Percentiles rank a stretch among this genome's conserved stretches.
phyloP scores from a whole-genome alignment of 2,888 invertebrate species.

The Polyommatus icarus region DNA sequence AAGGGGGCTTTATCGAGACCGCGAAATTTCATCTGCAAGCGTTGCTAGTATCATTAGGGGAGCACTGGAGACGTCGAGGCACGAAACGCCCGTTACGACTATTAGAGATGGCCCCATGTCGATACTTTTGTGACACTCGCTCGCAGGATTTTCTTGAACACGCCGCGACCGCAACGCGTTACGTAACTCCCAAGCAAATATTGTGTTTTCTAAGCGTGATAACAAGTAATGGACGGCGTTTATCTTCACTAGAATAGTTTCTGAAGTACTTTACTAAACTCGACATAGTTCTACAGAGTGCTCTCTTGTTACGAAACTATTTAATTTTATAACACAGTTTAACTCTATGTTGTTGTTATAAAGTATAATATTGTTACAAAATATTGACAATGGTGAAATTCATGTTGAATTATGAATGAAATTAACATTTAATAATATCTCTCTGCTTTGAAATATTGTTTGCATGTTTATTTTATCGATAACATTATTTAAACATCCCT shows the following conservation, averaged over 20 bases:
- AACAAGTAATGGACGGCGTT: conserved; percentile 30
- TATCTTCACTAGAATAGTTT: conserved; percentile 27
- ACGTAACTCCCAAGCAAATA: conserved; percentile 16
- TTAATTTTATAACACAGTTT: conserved; percentile 21
- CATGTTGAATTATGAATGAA: too few relatives aligned
- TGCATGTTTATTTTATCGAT: conserved; percentile 32
- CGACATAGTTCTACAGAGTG: conserved; percentile 12
- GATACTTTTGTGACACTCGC: conserved; percentile 16
- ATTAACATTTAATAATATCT: too few relatives aligned
- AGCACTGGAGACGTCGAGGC: conserved; percentile 36
- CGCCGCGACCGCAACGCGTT: neutral
- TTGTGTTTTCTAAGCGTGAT: conserved; percentile 29
- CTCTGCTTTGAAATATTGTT: too few relatives aligned
- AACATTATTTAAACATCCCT: conserved; percentile 39
- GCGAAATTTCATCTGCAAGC: conserved; percentile 47
- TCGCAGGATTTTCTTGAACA: neutral
- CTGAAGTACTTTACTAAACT: conserved; percentile 28
- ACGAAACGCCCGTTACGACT: conserved; percentile 35
- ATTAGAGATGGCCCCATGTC: conserved; percentile 34
- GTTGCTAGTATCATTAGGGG: conserved; percentile 45
- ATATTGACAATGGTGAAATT: neutral
- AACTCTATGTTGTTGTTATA: neutral
- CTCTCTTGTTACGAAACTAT: conserved; percentile 18
- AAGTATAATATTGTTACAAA: neutral
- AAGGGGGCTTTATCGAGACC: conserved; percentile 41